These are phyloP conservation scores for Shargacucullia verbasci DNA, from an alignment of 2,888 invertebrate species.

Conservation along the genomic window DNA sequence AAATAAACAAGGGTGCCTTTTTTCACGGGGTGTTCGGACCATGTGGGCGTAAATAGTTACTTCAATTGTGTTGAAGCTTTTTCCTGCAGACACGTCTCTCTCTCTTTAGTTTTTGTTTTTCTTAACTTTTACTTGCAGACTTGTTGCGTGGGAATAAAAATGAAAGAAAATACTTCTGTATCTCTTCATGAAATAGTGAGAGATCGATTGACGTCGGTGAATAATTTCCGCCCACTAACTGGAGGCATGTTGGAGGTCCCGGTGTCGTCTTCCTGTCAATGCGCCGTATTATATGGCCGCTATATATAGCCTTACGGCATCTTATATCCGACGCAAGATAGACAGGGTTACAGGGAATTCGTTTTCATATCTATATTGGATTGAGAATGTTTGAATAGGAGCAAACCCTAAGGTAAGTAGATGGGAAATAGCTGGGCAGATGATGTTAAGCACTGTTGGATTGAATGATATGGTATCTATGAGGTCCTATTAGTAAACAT, in stretches of 20 bases:
- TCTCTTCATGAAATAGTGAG: conserved; percentile 6
- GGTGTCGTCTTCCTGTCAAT: conserved; percentile 13
- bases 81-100: conserved; percentile 39
- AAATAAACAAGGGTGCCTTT: conserved; percentile 37
- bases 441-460: too few species aligned
- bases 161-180: conserved; percentile 7
- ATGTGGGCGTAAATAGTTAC: conserved; percentile 32
- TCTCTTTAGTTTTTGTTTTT: conserved; percentile 28
- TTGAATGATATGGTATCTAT: too few species aligned
- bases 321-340: conserved; percentile 9
- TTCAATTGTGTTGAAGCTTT: conserved; percentile 40
- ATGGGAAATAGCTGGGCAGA: too few species aligned
- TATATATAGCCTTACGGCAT: conserved; percentile 6
- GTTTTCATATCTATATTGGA: neutral
- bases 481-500: too few species aligned
- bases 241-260: conserved; percentile 4
- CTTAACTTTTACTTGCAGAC: conserved; percentile 31
- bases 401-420: too few species aligned
- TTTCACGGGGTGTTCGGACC: conserved; percentile 19
- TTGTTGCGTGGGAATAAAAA: conserved; percentile 36
- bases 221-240: conserved; percentile 39
- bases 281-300: conserved; percentile 3
- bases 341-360: conserved; percentile 4
- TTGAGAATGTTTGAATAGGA: too few species aligned
- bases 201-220: conserved; percentile 22